These are phyloP conservation scores for Plebejus melissa DNA, from an alignment of 2,888 invertebrate species.

Conservation along the genomic window DNA sequence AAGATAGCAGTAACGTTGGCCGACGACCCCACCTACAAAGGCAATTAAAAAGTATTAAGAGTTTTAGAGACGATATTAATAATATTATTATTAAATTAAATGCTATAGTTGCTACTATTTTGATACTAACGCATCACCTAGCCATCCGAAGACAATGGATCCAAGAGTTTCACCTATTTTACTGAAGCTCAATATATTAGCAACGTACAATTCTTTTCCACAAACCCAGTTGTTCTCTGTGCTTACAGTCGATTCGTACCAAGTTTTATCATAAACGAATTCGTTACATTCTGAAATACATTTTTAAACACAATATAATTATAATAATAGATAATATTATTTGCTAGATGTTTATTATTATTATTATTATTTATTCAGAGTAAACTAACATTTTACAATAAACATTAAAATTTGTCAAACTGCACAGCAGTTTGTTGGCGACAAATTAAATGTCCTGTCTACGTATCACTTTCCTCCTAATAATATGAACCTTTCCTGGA, in stretches of 20 bases:
- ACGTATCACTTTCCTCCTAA: too few species aligned
- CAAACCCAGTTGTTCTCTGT: conserved; percentile 60
- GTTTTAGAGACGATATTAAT: not conserved
- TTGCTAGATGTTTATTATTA: too few species aligned
- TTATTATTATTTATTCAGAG: too few species aligned
- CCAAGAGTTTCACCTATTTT: conserved; percentile 53
- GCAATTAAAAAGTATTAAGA: conserved; percentile 28
- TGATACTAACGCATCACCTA: conserved; percentile 54
- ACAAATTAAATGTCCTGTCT: too few species aligned
- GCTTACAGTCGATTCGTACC: conserved; percentile 54
- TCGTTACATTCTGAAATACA: conserved; percentile 46
- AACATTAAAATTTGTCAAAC: too few species aligned
- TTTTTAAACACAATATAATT: too few species aligned
- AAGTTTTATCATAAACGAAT: conserved; percentile 52
- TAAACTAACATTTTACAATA: too few species aligned
- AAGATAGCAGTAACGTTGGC: conserved; percentile 48
- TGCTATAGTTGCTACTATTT: not conserved
- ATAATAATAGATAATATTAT: too few species aligned
- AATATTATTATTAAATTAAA: too few species aligned
- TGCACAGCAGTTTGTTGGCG: too few species aligned
- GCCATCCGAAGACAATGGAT: conserved; percentile 57
- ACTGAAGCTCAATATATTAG: conserved; percentile 51
- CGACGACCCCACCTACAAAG: conserved; percentile 56
- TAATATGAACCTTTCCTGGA: too few species aligned
- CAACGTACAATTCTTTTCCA: conserved; percentile 50